Conservation (phyloP, 2,888 invertebrate genomes). For the Amiota mariae region DNA sequence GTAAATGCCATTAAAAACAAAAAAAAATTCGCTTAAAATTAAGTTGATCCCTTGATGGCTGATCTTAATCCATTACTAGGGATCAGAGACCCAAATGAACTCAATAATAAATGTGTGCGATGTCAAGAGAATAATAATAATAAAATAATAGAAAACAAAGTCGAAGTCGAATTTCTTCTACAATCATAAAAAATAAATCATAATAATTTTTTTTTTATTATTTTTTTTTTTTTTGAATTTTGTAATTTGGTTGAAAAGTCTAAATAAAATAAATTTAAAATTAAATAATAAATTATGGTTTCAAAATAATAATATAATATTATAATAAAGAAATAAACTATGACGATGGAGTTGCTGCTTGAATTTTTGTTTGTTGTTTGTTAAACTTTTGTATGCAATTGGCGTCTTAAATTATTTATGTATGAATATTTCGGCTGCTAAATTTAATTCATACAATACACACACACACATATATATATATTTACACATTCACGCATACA, state of each 20-base stretch:
- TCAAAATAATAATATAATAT: slow-evolving; percentile 19
- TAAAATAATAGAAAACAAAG: no score
- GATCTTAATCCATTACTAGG: slow-evolving; percentile 43
- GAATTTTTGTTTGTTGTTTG: no score
- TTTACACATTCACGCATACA: not conserved
- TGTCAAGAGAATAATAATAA: no score
- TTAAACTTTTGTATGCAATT: slow-evolving; percentile 51
- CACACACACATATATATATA: not conserved
- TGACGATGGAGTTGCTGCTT: not conserved
- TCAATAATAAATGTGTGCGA: not conserved
- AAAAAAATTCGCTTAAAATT: no score
- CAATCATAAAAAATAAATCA: not conserved
- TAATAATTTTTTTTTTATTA: not conserved
- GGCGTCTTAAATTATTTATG: slow-evolving; percentile 50
- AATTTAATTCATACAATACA: slow-evolving; percentile 42
- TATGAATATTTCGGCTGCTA: slow-evolving; percentile 45
- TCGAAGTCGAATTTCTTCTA: no score
- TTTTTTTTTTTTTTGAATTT: not conserved
- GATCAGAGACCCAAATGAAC: not conserved
- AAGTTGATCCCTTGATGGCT: no score
- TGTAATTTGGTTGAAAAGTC: slow-evolving; percentile 17
- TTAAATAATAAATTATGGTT: slow-evolving; percentile 18
- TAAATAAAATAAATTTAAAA: slow-evolving; percentile 25
- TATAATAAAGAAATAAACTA: not conserved
- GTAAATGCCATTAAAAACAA: no score